Evolutionary conservation across 2,888 invertebrate genomes (phyloP).

Genomic region (Panzeria rudis): DNA sequence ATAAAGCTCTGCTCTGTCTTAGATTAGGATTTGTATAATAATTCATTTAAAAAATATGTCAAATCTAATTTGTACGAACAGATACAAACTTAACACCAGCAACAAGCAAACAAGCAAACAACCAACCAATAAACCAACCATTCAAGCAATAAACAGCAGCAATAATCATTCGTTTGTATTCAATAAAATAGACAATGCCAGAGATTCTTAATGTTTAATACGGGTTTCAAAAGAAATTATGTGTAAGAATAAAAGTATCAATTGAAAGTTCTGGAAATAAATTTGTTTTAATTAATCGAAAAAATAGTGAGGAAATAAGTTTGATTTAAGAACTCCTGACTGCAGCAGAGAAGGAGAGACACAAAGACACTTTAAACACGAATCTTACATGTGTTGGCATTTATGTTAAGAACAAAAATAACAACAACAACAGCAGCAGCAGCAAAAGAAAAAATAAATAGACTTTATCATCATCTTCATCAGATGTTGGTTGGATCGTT

Average conservation of each 20-base stretch:
- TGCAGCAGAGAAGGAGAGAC: slow-evolving; percentile 14
- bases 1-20: slow-evolving; percentile 14
- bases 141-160: slow-evolving; percentile 38
- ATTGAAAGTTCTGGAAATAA: not conserved
- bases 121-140: not conserved
- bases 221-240: not conserved
- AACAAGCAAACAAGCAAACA: not conserved
- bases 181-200: slow-evolving; percentile 42
- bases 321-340: slow-evolving; percentile 43
- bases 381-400: slow-evolving; percentile 69
- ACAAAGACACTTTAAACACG: slow-evolving; percentile 62
- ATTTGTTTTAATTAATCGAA: not conserved
- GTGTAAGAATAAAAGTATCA: not conserved
- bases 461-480: slow-evolving; percentile 68
- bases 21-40: slow-evolving; percentile 53
- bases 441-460: slow-evolving; percentile 19
- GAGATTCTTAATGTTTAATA: slow-evolving; percentile 21
- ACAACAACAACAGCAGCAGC: slow-evolving; percentile 13
- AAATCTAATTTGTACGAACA: slow-evolving; percentile 74
- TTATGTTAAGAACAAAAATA: slow-evolving; percentile 57
- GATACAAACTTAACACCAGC: slow-evolving; percentile 73
- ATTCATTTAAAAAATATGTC: slow-evolving; percentile 70
- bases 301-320: not conserved
- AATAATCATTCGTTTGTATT: slow-evolving; percentile 40
- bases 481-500: slow-evolving; percentile 68